These are phyloP conservation scores for Dipodomys stephensi DNA, from an alignment of 2,113 vertebrate species.

Conservation along the genomic window DNA sequence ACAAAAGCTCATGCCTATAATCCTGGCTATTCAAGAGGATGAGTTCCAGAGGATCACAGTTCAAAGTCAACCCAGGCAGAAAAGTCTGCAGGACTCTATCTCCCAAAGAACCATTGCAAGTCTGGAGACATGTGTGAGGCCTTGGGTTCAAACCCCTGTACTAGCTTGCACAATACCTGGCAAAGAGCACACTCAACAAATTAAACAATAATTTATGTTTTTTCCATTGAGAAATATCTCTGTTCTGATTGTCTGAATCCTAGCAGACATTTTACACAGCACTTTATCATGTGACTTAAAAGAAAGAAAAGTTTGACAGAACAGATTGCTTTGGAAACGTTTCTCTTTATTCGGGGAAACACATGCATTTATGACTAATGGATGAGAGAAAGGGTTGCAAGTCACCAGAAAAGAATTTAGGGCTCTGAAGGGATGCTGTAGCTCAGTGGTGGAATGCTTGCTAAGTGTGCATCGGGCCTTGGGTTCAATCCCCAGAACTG, in stretches of 20 bases:
- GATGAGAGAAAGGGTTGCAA: background rate
- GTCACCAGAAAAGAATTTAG: background rate
- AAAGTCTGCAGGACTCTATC: too few relatives aligned
- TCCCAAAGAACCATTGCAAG: too few relatives aligned
- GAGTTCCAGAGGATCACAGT: too few relatives aligned
- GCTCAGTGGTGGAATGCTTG: background rate
- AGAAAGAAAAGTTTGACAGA: constrained; percentile 17
- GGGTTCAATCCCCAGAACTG: background rate
- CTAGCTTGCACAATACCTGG: background rate
- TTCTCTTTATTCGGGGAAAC: constrained; percentile 34
- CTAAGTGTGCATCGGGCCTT: background rate
- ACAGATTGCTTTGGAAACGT: background rate
- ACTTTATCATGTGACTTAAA: constrained; percentile 25
- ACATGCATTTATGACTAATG: background rate
- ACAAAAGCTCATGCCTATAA: too few relatives aligned
- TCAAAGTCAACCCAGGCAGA: too few relatives aligned
- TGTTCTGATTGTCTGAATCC: constrained; percentile 34
- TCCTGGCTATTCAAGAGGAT: too few relatives aligned
- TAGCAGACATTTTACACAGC: background rate
- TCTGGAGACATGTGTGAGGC: too few relatives aligned
- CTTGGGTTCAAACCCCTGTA: too few relatives aligned
- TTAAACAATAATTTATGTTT: background rate
- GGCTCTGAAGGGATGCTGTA: background rate
- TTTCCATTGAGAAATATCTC: background rate
- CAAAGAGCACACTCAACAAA: background rate